Base-by-base conservation (phyloP, 2,113 vertebrate species). In the Bos indicus region DNA sequence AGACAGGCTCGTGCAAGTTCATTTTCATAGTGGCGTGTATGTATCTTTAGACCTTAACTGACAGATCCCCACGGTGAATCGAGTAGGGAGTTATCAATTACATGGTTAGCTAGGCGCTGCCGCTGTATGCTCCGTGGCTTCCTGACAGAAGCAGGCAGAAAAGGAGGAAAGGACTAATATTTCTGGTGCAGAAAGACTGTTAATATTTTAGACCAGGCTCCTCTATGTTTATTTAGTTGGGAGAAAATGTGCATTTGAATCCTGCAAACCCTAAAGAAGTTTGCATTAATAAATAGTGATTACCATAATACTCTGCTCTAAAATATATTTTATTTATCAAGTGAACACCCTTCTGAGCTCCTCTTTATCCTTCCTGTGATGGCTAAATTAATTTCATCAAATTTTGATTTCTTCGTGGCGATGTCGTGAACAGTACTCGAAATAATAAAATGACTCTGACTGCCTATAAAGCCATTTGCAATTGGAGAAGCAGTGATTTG, bases 11-110 rank as follows among this genome's bases (percentile, higher is more conserved):
- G 94, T 98, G 98, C 97, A 98, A 99, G 98, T 99, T 99, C 99
- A 99, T 99, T 99, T 99, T 99, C 99, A 97, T 98, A 97, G 98
- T 33, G 67, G 97, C n/a, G 94, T 93, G 97, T 98, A 12, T 98
- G 98, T 98, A 98, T 98, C 98, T 99, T 98, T 98, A 98, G 98
- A 97, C 99, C 98, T 97, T 98, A 98, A 98, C 98, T 99, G 98
- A 99, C 99, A 99, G 98, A 97, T 99, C 97, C 98, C 98, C 98
- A 98, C 98, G 87, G 98, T 97, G 99, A 99, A 97, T 98, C 98
- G 98, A 97, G 98, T 95, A 74, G 98, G 98, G 98, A 99, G 99
- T 98, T 99, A 99, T 99, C 99, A 99, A 99, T 99, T 99, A 99
- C 99, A 98, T 97, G 98, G 98, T 99, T 99, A 99, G 99, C 98